phyloP scores from a whole-genome alignment of 2,797 vertebrate species.

The Heteromormyrus szaboi region DNA sequence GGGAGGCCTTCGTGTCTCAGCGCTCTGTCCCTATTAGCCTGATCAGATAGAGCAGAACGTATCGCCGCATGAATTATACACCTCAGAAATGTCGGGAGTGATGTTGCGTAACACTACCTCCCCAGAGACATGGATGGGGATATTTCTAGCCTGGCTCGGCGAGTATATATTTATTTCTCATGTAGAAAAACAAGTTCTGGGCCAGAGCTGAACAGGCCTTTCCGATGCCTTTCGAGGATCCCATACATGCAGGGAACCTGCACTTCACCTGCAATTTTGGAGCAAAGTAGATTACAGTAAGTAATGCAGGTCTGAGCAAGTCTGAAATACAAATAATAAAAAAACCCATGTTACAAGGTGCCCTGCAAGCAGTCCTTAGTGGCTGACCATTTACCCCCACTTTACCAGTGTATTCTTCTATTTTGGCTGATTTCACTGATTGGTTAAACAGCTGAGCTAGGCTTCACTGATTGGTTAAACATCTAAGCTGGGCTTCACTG shows the following conservation, averaged over 20 bases:
- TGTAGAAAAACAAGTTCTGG: neutral
- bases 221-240: neutral
- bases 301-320: neutral
- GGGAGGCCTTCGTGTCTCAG: neutral
- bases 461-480: neutral
- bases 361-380: neutral
- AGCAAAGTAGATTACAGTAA: neutral
- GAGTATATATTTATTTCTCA: neutral
- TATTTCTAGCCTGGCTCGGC: neutral
- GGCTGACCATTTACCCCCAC: neutral
- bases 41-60: neutral
- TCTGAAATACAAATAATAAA: neutral
- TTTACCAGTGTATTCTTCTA: neutral
- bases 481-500: neutral
- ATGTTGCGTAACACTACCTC: neutral
- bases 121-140: neutral
- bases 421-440: neutral
- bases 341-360: neutral
- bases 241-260: neutral
- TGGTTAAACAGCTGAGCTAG: neutral
- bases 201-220: neutral
- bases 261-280: neutral
- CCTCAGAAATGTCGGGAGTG: neutral
- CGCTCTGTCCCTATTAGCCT: neutral
- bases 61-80: neutral